Base-by-base conservation (phyloP, 1,140 invertebrate species). In the Pemphigus obesinymphae region DNA sequence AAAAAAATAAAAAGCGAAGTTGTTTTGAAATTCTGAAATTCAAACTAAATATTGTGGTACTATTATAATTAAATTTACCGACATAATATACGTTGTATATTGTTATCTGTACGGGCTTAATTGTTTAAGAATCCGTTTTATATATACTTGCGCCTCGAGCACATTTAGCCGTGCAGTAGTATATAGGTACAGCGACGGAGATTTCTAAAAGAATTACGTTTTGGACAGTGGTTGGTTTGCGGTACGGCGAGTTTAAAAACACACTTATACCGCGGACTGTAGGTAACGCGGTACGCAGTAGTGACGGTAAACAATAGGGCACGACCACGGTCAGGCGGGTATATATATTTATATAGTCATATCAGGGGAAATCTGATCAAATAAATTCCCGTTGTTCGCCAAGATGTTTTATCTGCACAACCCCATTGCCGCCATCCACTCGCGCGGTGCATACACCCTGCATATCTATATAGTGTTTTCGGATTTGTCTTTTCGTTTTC, bases 401-500 rank as follows among this genome's bases (percentile, higher is more conserved):
- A 26, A 40, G 66, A 70, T 26, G 37, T 70, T 40, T 70, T 70
- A 40, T 5, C 8, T 5, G 10, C 23, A 23, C 31, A 37, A 17
- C 20, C 34, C 3, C 63, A 0, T 11, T 20, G 3, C 63, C 63
- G 10, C n/a, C n/a, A n/a, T n/a, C n/a, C n/a, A 11, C 43, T 1
- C 43, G 43, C 10, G 43, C 43, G 43, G 43, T 45, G 53, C 23
- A 23, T 11, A n/a, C 2, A 15, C 15, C 29, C n/a, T n/a, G n/a
- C n/a, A n/a, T n/a, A n/a, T n/a, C n/a, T n/a, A 61, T 2, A 7
- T 15, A 2, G 20, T 20, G 61, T 63, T 34, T 61, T 63, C 29
- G 29, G 29, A 63, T 76, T 76, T 76, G 73, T 55, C 73, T 76
- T 76, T 76, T 55, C 73, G 73, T 76, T 55, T 55, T 34, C 31